A percentile compares a stretch with the other conserved stretches of the same genome.
phyloP scores from a whole-genome alignment of 2,797 vertebrate genomes.

The Silurus aristotelis region DNA sequence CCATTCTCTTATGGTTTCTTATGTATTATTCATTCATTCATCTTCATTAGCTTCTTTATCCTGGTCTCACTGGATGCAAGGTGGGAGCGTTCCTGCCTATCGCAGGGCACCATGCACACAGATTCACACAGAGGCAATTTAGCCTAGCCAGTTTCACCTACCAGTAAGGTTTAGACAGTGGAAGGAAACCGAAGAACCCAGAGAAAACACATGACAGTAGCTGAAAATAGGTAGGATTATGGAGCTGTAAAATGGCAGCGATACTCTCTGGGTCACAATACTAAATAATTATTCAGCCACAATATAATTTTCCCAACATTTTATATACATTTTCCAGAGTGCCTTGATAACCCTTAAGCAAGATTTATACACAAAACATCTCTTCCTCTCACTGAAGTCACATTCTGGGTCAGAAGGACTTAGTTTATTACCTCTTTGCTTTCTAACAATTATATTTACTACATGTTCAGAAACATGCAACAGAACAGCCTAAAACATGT shows the following conservation, averaged over 20 bases:
- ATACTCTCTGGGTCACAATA: background rate
- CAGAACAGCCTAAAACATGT: too few relatives aligned
- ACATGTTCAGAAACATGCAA: too few relatives aligned
- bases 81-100: too few relatives aligned
- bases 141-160: background rate
- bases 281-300: background rate
- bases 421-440: background rate
- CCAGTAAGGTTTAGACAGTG: background rate
- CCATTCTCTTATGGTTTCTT: background rate
- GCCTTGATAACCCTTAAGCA: background rate
- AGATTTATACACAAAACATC: background rate
- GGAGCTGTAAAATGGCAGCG: background rate
- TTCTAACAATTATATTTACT: background rate
- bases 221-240: background rate
- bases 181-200: slow-evolving; percentile 1
- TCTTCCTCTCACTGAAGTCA: background rate
- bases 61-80: too few relatives aligned
- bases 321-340: background rate
- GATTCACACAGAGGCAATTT: background rate
- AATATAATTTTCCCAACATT: background rate
- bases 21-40: background rate
- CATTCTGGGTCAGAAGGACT: background rate
- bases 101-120: background rate
- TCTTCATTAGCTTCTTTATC: background rate
- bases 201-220: background rate